Evolutionary conservation across 2,113 vertebrate genomes (phyloP).

Genomic region (Dipodomys stephensi): DNA sequence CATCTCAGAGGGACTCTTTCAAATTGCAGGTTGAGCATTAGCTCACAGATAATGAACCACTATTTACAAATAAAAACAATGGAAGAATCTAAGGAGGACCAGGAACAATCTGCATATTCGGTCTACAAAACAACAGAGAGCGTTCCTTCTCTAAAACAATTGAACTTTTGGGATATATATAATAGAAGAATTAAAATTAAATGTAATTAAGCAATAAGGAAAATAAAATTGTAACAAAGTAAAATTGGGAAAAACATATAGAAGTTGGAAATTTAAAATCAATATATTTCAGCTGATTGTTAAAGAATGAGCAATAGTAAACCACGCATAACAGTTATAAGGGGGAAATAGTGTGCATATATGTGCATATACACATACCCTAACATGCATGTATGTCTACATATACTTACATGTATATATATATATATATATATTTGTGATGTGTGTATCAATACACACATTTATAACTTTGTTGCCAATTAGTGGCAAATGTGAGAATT

Average conservation of each 20-base stretch:
- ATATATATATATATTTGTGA: too few species aligned
- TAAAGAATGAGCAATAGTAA: neutral
- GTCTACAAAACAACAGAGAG: neutral
- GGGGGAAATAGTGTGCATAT: neutral
- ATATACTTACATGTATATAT: too few species aligned
- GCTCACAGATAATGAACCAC: neutral
- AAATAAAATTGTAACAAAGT: neutral
- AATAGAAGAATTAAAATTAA: neutral
- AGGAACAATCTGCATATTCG: neutral
- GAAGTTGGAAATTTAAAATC: neutral
- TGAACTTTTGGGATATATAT: neutral
- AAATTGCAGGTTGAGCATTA: neutral
- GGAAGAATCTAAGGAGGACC: neutral
- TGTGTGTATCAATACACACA: too few species aligned
- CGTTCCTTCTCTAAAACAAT: neutral
- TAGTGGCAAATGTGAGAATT: neutral
- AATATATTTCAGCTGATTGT: neutral
- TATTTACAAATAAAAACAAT: slow-evolving; percentile 4
- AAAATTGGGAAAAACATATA: neutral
- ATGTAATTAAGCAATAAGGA: neutral
- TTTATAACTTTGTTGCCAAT: too few species aligned
- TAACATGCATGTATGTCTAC: too few species aligned
- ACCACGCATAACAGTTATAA: neutral
- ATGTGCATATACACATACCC: neutral
- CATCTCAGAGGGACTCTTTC: neutral